Conservation (phyloP, 2,888 invertebrate species). For the Tricholauxania praeusta region DNA sequence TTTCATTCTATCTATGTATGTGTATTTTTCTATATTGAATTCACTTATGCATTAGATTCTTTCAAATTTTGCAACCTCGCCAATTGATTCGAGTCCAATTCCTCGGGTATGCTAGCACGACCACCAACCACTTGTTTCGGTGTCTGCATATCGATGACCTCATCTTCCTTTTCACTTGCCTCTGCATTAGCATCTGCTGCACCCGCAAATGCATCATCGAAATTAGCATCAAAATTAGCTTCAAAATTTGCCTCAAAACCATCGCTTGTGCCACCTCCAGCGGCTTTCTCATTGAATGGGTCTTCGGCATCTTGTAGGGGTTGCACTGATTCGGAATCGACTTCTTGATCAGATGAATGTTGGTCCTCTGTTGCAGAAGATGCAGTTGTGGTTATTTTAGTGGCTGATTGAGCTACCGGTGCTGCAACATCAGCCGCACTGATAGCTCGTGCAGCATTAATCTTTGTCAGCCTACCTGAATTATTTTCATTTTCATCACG, state of each 20-base stretch:
- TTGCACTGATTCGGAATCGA: conserved; percentile 56
- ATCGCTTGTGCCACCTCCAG: conserved; percentile 43
- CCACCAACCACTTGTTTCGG: conserved; percentile 82
- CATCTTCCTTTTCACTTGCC: conserved; percentile 52
- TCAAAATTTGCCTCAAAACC: conserved; percentile 60
- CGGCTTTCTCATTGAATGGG: conserved; percentile 60
- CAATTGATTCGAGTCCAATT: conserved; percentile 88
- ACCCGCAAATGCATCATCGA: conserved; percentile 69
- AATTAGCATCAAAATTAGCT: conserved; percentile 67
- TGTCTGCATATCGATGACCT: conserved; percentile 62
- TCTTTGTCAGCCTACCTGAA: conserved; percentile 54
- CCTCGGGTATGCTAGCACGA: conserved; percentile 87
- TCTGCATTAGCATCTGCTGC: conserved; percentile 40
- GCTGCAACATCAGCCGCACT: background rate
- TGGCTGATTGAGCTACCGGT: conserved; percentile 1
- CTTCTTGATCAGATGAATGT: conserved; percentile 55
- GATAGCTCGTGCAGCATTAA: background rate
- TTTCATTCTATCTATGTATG: background rate
- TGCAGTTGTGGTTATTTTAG: conserved; percentile 21
- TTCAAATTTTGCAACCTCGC: conserved; percentile 89
- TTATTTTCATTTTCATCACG: conserved; percentile 46
- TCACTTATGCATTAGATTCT: conserved; percentile 88
- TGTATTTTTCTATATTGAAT: background rate
- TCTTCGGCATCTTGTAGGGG: conserved; percentile 58
- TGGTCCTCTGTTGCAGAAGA: conserved; percentile 51